Conservation (phyloP, 2,888 invertebrate genomes). For the Caenorhabditis macrosperma region DNA sequence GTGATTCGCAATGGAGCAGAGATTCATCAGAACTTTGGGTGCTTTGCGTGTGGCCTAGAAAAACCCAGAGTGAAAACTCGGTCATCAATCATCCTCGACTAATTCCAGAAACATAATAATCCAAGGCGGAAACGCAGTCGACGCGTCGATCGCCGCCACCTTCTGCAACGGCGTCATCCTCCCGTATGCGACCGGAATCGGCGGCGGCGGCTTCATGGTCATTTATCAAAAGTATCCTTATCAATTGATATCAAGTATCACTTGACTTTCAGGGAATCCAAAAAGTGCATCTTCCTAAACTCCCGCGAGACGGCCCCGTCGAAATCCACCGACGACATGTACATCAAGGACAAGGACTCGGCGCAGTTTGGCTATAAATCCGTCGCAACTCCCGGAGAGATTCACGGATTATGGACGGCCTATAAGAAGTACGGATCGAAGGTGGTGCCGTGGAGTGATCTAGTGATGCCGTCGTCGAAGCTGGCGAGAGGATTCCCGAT, state of each 20-base stretch:
- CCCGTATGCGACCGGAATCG: conserved; percentile 90
- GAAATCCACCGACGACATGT: conserved; percentile 82
- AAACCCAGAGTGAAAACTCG: too few relatives aligned
- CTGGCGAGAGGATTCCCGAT: conserved; percentile 65
- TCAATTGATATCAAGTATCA: background rate
- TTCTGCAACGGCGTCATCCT: conserved; percentile 90
- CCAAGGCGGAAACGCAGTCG: conserved; percentile 85
- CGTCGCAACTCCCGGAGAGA: conserved; percentile 76
- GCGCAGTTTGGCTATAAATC: conserved; percentile 64
- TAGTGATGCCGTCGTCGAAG: conserved; percentile 70
- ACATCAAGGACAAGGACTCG: conserved; percentile 54
- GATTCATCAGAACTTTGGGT: too few relatives aligned
- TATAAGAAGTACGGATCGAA: conserved; percentile 72
- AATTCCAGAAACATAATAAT: conserved; percentile 85
- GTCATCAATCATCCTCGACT: background rate
- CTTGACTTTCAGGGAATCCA: conserved; percentile 30
- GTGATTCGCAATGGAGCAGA: too few relatives aligned
- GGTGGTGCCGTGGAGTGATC: conserved; percentile 61
- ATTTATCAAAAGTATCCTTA: conserved; percentile 84
- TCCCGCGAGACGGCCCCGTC: conserved; percentile 82
- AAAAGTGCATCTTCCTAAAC: conserved; percentile 79
- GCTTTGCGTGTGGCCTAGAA: too few relatives aligned
- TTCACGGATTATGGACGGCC: conserved; percentile 77
- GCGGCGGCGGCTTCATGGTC: conserved; percentile 91
- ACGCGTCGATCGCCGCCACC: conserved; percentile 89